Base-by-base conservation (phyloP, 2,113 vertebrate species). In the Telmatochromis sp. region DNA sequence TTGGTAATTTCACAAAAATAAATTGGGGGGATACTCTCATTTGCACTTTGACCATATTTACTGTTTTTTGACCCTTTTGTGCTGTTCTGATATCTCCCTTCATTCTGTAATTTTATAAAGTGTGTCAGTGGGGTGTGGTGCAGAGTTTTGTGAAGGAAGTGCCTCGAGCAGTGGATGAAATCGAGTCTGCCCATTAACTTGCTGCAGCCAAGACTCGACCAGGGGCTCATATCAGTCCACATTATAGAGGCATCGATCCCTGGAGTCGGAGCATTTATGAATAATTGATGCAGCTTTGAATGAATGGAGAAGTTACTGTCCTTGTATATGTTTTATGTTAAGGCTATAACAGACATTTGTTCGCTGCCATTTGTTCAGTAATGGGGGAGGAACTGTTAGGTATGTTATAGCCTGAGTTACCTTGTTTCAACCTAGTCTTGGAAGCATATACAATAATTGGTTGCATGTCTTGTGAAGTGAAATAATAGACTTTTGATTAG, bases 211-310 rank as follows among this genome's bases (percentile, higher is more conserved):
- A 81, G 84, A 88, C 84, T 23, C 54, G 87, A 88, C 92, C 89
- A 31, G 92, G 92, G 86, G 89, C 94, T 93, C 82, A 60, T 93
- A 94, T 94, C 91, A 91, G 89, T 88, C 91, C 89, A 92, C 91
- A 95, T 94, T 93, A 95, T 91, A 85, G 90, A 86, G 35, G 81
- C 90, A 96, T 97, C 87, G 96, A 97, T 96, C 95, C 75, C 91
- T 21, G 45, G 85, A 91, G 86, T 90, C 86, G 79, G 65, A 85
- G 83, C 58, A 13, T 19, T 82, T 19, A 92, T 97, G 91, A 96
- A 97, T 97, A 95, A 96, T 97, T 94, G 83, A 97, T 95, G 88
- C 84, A 75, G 53, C 68, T 54, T 79, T 88, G 89, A 91, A 91
- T 94, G 83, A 93, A 93, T 35, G 79, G 89, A 89, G 82, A 73